phyloP scores from a whole-genome alignment of 2,113 vertebrate genomes.

The Spheniscus mendiculus region DNA sequence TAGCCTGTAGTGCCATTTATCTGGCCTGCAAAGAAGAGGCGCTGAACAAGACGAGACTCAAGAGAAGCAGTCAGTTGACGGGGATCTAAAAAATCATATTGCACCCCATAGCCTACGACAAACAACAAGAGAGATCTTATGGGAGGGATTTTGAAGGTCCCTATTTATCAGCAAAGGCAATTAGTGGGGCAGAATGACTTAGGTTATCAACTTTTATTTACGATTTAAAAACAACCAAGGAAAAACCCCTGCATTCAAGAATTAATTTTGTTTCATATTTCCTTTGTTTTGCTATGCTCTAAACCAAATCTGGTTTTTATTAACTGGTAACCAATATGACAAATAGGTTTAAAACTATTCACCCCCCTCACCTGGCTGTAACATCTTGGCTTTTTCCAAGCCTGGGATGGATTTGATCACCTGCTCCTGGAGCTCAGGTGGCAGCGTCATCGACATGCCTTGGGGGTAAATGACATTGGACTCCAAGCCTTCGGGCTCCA shows the following conservation, averaged over 20 bases:
- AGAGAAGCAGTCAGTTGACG: slow-evolving; percentile 87
- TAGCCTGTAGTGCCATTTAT: slow-evolving; percentile 97
- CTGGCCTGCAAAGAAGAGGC: slow-evolving; percentile 94
- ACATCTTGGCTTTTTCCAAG: slow-evolving; percentile 82
- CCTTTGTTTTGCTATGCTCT: background rate
- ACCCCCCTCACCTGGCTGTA: slow-evolving; percentile 82
- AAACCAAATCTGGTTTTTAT: background rate
- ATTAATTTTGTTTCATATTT: background rate
- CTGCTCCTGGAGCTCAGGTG: slow-evolving; percentile 86
- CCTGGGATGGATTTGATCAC: slow-evolving; percentile 86
- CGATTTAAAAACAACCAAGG: background rate
- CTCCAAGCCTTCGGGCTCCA: slow-evolving; percentile 92
- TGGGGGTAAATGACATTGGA: slow-evolving; percentile 92
- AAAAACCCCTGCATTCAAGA: background rate
- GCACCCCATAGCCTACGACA: slow-evolving; percentile 90
- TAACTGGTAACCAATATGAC: background rate
- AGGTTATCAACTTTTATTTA: background rate
- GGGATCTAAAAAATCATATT: slow-evolving; percentile 94
- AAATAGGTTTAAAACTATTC: background rate
- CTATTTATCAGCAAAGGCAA: background rate
- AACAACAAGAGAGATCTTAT: background rate
- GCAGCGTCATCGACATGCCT: slow-evolving; percentile 91
- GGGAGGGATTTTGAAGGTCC: background rate
- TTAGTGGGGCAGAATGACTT: background rate
- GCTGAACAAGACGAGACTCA: slow-evolving; percentile 85